phyloP scores from a whole-genome alignment of 2,797 vertebrate genomes.

The Micropoecilia bifurca region DNA sequence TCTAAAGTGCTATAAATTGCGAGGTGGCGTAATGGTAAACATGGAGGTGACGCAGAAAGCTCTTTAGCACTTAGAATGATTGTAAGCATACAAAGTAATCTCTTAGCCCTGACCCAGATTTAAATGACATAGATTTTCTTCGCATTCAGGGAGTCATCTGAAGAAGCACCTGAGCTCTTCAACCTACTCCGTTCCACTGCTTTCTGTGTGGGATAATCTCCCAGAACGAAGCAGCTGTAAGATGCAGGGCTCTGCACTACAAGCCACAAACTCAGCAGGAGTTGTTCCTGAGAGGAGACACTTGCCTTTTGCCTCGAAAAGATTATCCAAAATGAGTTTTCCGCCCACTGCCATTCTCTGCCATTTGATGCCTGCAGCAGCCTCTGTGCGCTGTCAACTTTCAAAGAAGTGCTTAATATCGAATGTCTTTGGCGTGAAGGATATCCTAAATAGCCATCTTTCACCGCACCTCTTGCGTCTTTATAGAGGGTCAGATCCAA shows the following conservation, averaged over 20 bases:
- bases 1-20: not conserved
- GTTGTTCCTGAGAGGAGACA: conserved; percentile 20
- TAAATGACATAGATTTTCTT: conserved; percentile 25
- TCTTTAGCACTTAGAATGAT: not conserved
- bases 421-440: conserved; percentile 38
- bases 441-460: conserved; percentile 26
- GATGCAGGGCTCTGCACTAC: conserved; percentile 22
- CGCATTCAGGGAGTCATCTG: conserved; percentile 6
- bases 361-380: conserved; percentile 47
- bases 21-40: conserved; percentile 11
- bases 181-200: conserved; percentile 10
- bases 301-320: conserved; percentile 36
- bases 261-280: conserved; percentile 11
- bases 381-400: conserved; percentile 25
- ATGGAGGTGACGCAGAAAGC: conserved; percentile 5
- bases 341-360: conserved; percentile 50
- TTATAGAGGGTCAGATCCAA: not conserved
- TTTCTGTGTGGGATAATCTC: conserved; percentile 39
- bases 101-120: conserved; percentile 28
- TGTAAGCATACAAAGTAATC: conserved; percentile 9
- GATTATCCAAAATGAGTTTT: conserved; percentile 56
- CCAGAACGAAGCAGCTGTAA: conserved; percentile 22
- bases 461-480: conserved; percentile 21
- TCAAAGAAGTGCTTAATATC: conserved; percentile 56
- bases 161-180: conserved; percentile 42